Evolutionary conservation across 2,113 vertebrate species (phyloP).

Genomic region (Cyprinodon tularosa): DNA sequence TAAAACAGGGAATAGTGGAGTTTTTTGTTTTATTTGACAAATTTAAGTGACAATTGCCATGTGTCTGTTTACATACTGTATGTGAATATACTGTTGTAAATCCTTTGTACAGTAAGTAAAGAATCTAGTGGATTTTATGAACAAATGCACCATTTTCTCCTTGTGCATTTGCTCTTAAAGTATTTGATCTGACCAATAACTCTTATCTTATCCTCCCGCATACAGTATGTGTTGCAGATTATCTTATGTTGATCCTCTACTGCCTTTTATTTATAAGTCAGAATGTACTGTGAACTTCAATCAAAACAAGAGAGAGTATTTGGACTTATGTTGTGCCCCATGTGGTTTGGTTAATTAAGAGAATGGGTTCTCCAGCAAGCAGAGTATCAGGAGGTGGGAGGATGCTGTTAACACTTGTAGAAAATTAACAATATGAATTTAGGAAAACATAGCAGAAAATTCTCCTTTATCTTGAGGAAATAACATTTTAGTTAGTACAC

Average conservation of each 20-base stretch:
- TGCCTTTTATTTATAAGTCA: conserved; percentile 61
- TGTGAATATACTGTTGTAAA: not conserved
- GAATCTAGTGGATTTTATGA: not conserved
- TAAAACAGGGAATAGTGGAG: too few species aligned
- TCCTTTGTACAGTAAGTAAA: not conserved
- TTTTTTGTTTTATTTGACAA: too few species aligned
- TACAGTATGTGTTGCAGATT: not conserved
- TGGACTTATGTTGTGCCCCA: conserved; percentile 67
- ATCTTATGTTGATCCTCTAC: conserved; percentile 30
- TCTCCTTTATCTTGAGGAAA: conserved; percentile 9
- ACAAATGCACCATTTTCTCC: conserved; percentile 12
- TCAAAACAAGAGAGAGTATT: conserved; percentile 59
- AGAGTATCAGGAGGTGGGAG: conserved; percentile 56
- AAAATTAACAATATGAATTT: conserved; percentile 43
- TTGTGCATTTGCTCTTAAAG: conserved; percentile 59
- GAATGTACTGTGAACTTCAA: conserved; percentile 62
- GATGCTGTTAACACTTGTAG: conserved; percentile 30
- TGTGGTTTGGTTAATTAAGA: conserved; percentile 70
- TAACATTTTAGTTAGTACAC: conserved; percentile 6
- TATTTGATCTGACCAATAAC: conserved; percentile 47
- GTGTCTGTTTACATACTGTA: not conserved
- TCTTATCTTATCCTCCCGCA: conserved; percentile 2
- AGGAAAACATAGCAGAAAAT: conserved; percentile 30
- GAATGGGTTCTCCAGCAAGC: conserved; percentile 55
- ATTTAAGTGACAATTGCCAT: not conserved